Conservation (phyloP, 2,113 vertebrate species). For the Empidonax traillii region DNA sequence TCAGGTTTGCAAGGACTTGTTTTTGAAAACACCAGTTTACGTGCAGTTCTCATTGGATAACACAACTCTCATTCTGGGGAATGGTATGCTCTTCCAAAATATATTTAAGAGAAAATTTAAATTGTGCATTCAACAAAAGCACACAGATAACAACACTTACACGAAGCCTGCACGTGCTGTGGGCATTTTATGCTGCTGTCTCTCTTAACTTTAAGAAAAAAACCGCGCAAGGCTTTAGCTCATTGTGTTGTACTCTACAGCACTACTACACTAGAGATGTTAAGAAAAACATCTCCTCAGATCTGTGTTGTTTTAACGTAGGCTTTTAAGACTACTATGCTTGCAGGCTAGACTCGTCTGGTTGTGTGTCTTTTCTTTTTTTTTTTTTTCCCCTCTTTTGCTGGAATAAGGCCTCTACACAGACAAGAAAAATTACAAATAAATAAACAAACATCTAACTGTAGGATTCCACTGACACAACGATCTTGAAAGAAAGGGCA, state of each 20-base stretch:
- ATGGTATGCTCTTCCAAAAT: rapidly evolving
- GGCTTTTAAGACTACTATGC: no score
- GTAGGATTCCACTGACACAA: rapidly evolving
- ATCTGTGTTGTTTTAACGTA: rapidly evolving
- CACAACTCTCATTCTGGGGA: not conserved
- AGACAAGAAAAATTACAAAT: not conserved
- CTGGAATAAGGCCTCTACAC: not conserved
- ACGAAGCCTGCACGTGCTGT: not conserved
- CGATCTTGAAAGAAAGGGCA: not conserved
- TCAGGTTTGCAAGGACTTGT: not conserved
- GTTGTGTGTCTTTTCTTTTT: no score
- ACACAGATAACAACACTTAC: not conserved
- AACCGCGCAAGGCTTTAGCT: rapidly evolving
- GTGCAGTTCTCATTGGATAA: not conserved
- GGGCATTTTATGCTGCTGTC: not conserved
- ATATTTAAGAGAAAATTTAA: not conserved
- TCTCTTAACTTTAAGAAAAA: not conserved
- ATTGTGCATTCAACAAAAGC: not conserved
- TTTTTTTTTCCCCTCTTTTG: not conserved
- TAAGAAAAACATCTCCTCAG: not conserved
- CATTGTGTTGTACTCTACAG: no score
- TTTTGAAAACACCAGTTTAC: not conserved
- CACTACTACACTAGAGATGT: not conserved
- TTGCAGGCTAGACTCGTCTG: no score
- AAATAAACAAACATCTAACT: no score